These are phyloP conservation scores for honey bee (Apis mellifera) DNA, from an alignment of 1,140 invertebrate species.

Conservation along the genomic window DNA sequence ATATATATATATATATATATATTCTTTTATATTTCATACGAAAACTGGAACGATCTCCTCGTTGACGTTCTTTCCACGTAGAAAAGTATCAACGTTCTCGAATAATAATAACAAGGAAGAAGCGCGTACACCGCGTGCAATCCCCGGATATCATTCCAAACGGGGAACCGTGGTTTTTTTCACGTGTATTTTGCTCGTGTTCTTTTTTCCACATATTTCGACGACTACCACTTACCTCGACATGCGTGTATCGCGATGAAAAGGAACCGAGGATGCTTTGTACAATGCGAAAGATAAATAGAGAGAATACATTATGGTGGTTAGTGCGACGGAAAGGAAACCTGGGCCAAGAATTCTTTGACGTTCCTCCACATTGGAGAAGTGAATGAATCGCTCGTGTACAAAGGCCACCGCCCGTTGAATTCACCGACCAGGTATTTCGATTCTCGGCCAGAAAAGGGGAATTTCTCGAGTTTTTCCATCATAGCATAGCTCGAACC, in stretches of 20 bases:
- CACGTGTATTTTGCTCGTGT: neutral
- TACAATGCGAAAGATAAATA: conserved; percentile 48
- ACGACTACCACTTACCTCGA: neutral
- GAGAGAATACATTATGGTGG: conserved; percentile 33
- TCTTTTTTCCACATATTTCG: neutral
- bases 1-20: no score
- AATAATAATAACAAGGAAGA: neutral
- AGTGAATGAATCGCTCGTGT: conserved; percentile 40
- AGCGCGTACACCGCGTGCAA: neutral
- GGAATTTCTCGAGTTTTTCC: conserved; percentile 37
- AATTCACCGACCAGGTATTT: conserved; percentile 35
- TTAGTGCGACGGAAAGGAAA: conserved; percentile 35
- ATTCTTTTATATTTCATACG: neutral
- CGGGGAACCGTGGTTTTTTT: neutral
- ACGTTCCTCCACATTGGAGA: conserved; percentile 31
- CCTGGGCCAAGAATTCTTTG: conserved; percentile 49
- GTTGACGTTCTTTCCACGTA: neutral
- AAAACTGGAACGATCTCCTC: neutral
- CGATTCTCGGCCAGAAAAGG: conserved; percentile 37
- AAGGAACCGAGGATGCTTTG: conserved; percentile 28
- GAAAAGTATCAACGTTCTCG: neutral
- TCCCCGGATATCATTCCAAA: no score
- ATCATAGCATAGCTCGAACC: conserved; percentile 31
- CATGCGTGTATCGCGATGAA: neutral
- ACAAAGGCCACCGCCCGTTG: conserved; percentile 14